Conservation (phyloP, 2,797 vertebrate genomes). For the Spondyliosoma cantharus region DNA sequence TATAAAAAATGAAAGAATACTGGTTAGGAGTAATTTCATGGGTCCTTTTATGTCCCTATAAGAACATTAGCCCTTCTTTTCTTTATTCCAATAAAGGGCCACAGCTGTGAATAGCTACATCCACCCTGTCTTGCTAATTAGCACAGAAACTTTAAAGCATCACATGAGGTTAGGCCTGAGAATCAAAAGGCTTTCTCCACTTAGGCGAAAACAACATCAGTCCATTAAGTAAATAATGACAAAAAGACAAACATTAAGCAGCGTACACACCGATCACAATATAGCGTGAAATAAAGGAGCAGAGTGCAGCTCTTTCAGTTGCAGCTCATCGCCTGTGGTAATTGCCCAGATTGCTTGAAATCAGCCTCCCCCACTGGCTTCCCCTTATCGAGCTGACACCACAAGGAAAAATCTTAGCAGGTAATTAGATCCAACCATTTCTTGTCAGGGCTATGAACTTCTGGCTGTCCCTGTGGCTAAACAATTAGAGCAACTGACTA, state of each 20-base stretch:
- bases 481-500: constrained; percentile 60
- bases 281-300: constrained; percentile 53
- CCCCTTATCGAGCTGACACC: constrained; percentile 63
- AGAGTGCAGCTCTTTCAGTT: constrained; percentile 59
- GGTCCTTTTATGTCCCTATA: neutral
- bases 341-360: constrained; percentile 78
- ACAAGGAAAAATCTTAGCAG: constrained; percentile 66
- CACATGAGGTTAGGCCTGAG: constrained; percentile 33
- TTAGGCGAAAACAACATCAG: constrained; percentile 43
- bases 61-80: neutral
- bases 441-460: constrained; percentile 65
- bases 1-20: neutral
- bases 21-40: neutral
- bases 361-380: constrained; percentile 66
- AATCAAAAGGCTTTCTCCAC: constrained; percentile 30
- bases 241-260: constrained; percentile 60
- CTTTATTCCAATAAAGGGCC: constrained; percentile 3
- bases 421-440: constrained; percentile 74
- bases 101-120: constrained; percentile 39
- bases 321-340: constrained; percentile 69
- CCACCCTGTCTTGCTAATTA: constrained; percentile 45
- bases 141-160: constrained; percentile 42
- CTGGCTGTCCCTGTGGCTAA: constrained; percentile 60
- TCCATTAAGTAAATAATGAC: constrained; percentile 64
- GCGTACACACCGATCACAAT: constrained; percentile 33